phyloP scores from a whole-genome alignment of 2,113 vertebrate species.

The Heterochromis multidens region DNA sequence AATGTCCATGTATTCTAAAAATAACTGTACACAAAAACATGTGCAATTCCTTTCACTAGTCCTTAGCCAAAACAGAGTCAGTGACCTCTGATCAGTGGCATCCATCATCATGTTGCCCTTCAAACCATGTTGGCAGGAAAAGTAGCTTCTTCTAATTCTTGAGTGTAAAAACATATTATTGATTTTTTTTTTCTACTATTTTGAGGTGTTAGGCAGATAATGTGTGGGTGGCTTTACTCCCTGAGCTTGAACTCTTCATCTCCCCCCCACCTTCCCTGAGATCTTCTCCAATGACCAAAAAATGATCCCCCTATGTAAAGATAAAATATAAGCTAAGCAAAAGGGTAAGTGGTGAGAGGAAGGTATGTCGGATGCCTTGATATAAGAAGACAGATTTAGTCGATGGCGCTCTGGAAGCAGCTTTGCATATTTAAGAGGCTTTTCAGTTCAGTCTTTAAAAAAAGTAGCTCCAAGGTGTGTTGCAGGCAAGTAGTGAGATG shows the following conservation, averaged over 20 bases:
- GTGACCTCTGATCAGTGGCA: not conserved
- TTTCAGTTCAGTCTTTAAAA: not conserved
- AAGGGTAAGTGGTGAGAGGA: not conserved
- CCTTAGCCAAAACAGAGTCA: not conserved
- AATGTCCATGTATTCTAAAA: not conserved
- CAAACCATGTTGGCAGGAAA: not conserved
- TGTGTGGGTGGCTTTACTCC: conserved; percentile 4
- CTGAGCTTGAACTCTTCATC: not conserved
- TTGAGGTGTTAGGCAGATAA: conserved; percentile 8
- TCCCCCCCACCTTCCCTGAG: not conserved
- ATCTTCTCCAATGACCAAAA: not conserved
- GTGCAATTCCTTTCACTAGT: not conserved
- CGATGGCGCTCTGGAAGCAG: not conserved
- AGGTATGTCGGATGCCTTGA: not conserved
- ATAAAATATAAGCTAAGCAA: not conserved
- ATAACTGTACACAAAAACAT: not conserved
- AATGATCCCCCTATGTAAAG: not conserved
- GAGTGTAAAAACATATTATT: not conserved
- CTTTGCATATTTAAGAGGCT: conserved; percentile 9
- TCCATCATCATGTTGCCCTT: not conserved
- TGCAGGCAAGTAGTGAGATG: not conserved
- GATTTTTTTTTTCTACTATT: conserved; percentile 25
- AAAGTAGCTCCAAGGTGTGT: not conserved
- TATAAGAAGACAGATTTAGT: not conserved
- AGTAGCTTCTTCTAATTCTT: not conserved